A percentile compares a stretch with the other conserved stretches of the same genome.
phyloP scores from a whole-genome alignment of 2,113 vertebrate genomes.

The Cygnus atratus region DNA sequence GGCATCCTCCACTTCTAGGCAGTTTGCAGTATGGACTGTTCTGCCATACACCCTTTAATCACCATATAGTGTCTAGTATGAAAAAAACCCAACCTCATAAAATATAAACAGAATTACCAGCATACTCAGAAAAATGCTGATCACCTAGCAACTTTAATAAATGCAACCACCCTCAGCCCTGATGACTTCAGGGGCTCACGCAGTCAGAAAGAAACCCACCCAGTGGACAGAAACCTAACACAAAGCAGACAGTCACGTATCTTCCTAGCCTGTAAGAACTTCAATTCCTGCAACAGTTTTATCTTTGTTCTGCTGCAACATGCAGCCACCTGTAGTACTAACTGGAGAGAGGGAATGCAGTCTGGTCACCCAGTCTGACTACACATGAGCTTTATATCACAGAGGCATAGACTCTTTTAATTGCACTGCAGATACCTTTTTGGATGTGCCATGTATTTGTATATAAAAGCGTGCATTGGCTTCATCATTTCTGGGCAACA shows the following conservation, averaged over 20 bases:
- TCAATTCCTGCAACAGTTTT: neutral
- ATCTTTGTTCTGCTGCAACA: neutral
- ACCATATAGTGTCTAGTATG: rapidly evolving
- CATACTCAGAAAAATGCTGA: rapidly evolving
- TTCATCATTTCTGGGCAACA: neutral
- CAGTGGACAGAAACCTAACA: neutral
- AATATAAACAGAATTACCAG: neutral
- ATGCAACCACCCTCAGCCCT: neutral
- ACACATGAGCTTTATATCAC: neutral
- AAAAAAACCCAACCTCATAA: neutral
- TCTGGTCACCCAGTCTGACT: neutral
- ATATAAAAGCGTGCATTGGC: neutral
- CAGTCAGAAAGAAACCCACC: neutral
- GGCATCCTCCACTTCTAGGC: neutral
- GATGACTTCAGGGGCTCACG: neutral
- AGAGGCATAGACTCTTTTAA: neutral
- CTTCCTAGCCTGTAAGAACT: neutral
- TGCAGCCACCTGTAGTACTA: neutral
- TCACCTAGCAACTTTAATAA: neutral
- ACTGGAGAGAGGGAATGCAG: neutral
- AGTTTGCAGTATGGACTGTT: neutral
- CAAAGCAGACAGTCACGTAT: neutral
- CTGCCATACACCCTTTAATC: neutral
- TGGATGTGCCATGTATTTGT: neutral
- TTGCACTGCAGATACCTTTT: rapidly evolving